These are phyloP conservation scores for Hypomesus transpacificus DNA, from an alignment of 2,113 vertebrate species.

Conservation along the genomic window DNA sequence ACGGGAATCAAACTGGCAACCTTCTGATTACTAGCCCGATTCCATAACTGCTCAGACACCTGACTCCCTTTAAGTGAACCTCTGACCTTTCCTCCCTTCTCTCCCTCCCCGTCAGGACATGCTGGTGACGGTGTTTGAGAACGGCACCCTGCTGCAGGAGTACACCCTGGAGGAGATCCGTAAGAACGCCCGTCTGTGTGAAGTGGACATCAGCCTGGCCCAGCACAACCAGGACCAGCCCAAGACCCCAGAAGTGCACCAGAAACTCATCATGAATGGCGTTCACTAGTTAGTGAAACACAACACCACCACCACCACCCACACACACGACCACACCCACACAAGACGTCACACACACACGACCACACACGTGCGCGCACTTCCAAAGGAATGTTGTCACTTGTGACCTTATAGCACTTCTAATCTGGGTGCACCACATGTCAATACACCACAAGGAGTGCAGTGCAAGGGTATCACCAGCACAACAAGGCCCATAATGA, in stretches of 20 bases:
- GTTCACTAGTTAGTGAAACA: conserved; percentile 48
- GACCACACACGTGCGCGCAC: neutral
- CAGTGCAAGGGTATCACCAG: too few species aligned
- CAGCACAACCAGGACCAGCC: conserved; percentile 55
- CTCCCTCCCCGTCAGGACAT: conserved; percentile 56
- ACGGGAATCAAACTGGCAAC: too few species aligned
- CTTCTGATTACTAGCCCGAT: too few species aligned
- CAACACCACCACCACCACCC: neutral
- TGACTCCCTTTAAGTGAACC: too few species aligned
- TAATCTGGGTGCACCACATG: too few species aligned
- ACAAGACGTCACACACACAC: neutral
- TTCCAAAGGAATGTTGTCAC: neutral
- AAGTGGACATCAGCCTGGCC: conserved; percentile 50
- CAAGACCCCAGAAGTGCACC: conserved; percentile 43
- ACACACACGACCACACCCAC: neutral
- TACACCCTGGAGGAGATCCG: conserved; percentile 74
- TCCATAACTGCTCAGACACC: too few species aligned
- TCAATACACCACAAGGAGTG: too few species aligned
- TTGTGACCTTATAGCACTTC: too few species aligned
- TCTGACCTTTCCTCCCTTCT: neutral
- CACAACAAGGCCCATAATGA: too few species aligned
- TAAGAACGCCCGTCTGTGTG: conserved; percentile 66
- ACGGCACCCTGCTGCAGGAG: conserved; percentile 66
- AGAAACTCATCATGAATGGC: conserved; percentile 66
- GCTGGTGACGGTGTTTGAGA: conserved; percentile 72